Conservation (phyloP, 2,797 vertebrate species). For the Sebastes itinus region DNA sequence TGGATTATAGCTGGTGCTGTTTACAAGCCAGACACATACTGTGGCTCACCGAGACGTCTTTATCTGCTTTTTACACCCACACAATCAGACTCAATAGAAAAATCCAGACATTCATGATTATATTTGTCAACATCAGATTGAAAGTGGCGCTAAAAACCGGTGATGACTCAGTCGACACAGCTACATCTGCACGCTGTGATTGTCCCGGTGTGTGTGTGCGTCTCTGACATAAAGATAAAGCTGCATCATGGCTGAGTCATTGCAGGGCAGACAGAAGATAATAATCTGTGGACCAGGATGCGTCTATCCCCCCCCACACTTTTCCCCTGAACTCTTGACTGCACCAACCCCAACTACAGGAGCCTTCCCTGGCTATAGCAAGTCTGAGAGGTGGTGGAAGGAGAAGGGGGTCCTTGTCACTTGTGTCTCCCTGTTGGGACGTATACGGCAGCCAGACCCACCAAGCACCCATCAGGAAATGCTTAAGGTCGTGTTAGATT, state of each 20-base stretch:
- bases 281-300: slow-evolving; percentile 5
- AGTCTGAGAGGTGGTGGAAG: slow-evolving; percentile 5
- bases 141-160: slow-evolving; percentile 21
- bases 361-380: neutral
- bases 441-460: neutral
- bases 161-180: neutral
- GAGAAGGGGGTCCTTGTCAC: neutral
- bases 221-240: slow-evolving; percentile 6
- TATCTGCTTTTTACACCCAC: slow-evolving; percentile 17
- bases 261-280: slow-evolving; percentile 9
- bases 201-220: neutral
- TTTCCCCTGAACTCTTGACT: slow-evolving; percentile 31
- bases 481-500: slow-evolving; percentile 11
- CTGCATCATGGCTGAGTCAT: slow-evolving; percentile 53
- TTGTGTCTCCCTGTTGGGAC: slow-evolving; percentile 6
- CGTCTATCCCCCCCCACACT: neutral
- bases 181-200: neutral
- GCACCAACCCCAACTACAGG: slow-evolving; percentile 32
- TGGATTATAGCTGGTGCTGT: neutral
- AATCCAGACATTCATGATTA: slow-evolving; percentile 29
- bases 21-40: slow-evolving; percentile 15
- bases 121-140: slow-evolving; percentile 25
- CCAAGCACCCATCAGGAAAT: slow-evolving; percentile 38
- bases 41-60: slow-evolving; percentile 26
- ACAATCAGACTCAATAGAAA: slow-evolving; percentile 36